Evolutionary conservation across 2,888 invertebrate species (phyloP), one percentile per base, ranked within the genome.

Genomic region (Lamellibrachia satsuma): DNA sequence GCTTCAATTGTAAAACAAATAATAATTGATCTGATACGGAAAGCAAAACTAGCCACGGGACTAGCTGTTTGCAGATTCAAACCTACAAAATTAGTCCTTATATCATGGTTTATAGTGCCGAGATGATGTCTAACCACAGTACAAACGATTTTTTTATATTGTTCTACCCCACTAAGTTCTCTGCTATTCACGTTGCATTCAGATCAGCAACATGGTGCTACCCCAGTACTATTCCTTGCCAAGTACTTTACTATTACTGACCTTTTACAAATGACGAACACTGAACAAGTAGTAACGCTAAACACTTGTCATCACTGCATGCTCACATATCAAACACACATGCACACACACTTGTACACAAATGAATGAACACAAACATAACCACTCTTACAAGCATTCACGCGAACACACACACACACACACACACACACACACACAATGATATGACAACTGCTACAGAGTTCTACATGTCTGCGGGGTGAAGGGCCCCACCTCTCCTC

Each of bases 401-500:
- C 22, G 75, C 75, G 22, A 75, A 75, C 75, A 75, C n/a, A 4
- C 22, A 15, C 75, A 22, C 75, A 22, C 75, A 15, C 75, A 75
- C n/a, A 75, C 75, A 75, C n/a, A 4, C 22, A n/a, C 15, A 15
- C 75, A 75, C 75, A 22, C 75, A 22, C 15, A n/a, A 75, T 75
- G 75, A 75, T 15, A 75, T 75, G 57, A 57, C 57, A 15, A 15
- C 1, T 39, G 6, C 22, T 22, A 11, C 22, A 75, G 22, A 15
- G 22, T 6, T 75, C 75, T 75, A 75, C 22, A 75, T 75, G 75
- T 52, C 91, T 39, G 51, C 52, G 51, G 91, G 91, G 11, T 11
- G 91, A 75, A 52, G 57, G 91, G 91, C 91, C 92, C 91, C 92
- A 57, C 91, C 92, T 75, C 52, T 52, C 92, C 52, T 52, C 51